Percentiles rank a stretch among this genome's conserved stretches.
These are phyloP conservation scores for Peromyscus californicus DNA, from an alignment of 2,113 vertebrate species.

Conservation along the genomic window DNA sequence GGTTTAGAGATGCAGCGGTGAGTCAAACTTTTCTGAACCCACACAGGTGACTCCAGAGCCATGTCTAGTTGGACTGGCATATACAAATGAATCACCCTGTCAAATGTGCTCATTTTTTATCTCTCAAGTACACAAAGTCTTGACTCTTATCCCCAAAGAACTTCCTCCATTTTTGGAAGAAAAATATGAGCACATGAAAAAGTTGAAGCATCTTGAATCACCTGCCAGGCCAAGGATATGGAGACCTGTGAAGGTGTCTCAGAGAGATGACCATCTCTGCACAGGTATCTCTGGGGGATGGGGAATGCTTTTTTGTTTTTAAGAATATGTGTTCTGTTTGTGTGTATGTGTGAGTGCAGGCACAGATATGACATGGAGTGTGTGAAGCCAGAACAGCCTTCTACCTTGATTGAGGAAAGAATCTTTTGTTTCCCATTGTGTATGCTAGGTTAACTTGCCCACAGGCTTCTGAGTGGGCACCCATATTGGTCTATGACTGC, in stretches of 20 bases:
- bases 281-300: background rate
- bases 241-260: background rate
- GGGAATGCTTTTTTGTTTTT: background rate
- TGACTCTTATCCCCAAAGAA: background rate
- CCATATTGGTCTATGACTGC: background rate
- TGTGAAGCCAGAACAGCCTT: background rate
- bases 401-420: background rate
- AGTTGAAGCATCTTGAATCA: background rate
- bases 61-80: background rate
- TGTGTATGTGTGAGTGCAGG: background rate
- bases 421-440: background rate
- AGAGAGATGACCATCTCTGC: background rate
- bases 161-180: background rate
- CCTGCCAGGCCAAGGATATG: background rate
- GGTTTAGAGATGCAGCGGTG: background rate
- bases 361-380: background rate
- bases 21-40: background rate
- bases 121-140: background rate
- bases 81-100: background rate
- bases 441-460: background rate
- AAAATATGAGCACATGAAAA: background rate
- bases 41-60: background rate
- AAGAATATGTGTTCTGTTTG: background rate
- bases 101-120: background rate
- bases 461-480: background rate